Base-by-base conservation (phyloP, 2,888 invertebrate genomes). In the Tipula lateralis region DNA sequence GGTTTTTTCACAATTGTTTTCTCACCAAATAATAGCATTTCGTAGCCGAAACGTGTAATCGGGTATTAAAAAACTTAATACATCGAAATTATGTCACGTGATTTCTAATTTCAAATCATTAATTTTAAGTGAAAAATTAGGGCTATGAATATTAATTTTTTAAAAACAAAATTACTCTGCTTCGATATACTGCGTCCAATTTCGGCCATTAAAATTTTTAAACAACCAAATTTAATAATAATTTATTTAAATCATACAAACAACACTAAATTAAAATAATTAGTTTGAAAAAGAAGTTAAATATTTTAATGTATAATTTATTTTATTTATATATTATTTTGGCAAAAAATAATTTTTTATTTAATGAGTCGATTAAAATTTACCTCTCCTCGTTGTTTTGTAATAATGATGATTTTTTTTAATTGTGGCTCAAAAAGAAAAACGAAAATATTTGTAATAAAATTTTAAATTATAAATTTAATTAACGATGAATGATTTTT, bases 401-500 rank as follows among this genome's bases (percentile, higher is more conserved):
- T n/a, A n/a, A n/a, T n/a, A n/a, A n/a, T 66, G 24, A 66, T 66
- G 24, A 24, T 66, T 66, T 66, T 66, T 44, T 66, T 66, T n/a
- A 44, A 66, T 66, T 66, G 66, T 9, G 24, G 9, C 12, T 66
- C 24, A 66, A 19, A 66, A 24, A 24, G 24, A 24, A 66, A 66
- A 24, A 66, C 1, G 12, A 66, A 66, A 16, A 66, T 66, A 66
- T 66, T 19, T 66, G 66, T 66, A 66, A 66, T 66, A 66, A 66
- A 66, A 66, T 66, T 66, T 66, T 66, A 66, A 66, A 24, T 66
- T 66, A 66, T 13, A 66, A 66, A 66, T 24, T 66, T 66, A 66
- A 66, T 66, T 66, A 66, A 66, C 24, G 66, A 66, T 24, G 66
- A 66, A 66, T 66, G 66, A 66, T 66, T 66, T 66, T 66, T 66